Evolutionary conservation across 2,888 invertebrate species (phyloP).

Genomic region (Leucoma salicis): DNA sequence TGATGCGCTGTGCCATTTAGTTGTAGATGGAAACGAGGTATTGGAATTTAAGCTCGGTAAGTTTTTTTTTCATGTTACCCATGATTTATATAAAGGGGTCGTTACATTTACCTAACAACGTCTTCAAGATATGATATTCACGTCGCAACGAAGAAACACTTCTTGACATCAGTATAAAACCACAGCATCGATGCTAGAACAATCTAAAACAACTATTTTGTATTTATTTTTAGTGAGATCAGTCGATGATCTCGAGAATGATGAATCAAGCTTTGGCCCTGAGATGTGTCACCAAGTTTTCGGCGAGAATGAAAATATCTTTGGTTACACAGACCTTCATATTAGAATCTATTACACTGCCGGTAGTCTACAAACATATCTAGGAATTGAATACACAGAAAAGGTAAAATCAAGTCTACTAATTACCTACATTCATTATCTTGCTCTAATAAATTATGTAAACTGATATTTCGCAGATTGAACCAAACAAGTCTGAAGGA

Average conservation of each 20-base stretch:
- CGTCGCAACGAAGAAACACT: background rate
- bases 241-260: slow-evolving; percentile 85
- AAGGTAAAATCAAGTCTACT: slow-evolving; percentile 69
- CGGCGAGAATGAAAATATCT: slow-evolving; percentile 95
- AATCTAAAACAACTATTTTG: background rate
- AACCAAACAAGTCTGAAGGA: slow-evolving; percentile 79
- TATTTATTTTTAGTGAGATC: slow-evolving; percentile 78
- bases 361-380: slow-evolving; percentile 89
- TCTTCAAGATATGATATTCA: background rate
- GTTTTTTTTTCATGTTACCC: slow-evolving; percentile 1
- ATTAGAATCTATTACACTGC: slow-evolving; percentile 92
- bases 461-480: slow-evolving; percentile 57
- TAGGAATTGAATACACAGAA: slow-evolving; percentile 88
- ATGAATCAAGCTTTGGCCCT: slow-evolving; percentile 86
- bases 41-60: slow-evolving; percentile 81
- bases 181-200: background rate
- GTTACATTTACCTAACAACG: too few species aligned
- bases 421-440: background rate
- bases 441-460: background rate
- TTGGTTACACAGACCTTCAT: slow-evolving; percentile 93
- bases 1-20: slow-evolving; percentile 74
- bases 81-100: too few species aligned
- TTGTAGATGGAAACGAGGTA: slow-evolving; percentile 81
- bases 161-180: too few species aligned
- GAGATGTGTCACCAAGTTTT: slow-evolving; percentile 97